Evolutionary conservation across 2,113 vertebrate species (phyloP).

Genomic region (Amphilophus citrinellus): DNA sequence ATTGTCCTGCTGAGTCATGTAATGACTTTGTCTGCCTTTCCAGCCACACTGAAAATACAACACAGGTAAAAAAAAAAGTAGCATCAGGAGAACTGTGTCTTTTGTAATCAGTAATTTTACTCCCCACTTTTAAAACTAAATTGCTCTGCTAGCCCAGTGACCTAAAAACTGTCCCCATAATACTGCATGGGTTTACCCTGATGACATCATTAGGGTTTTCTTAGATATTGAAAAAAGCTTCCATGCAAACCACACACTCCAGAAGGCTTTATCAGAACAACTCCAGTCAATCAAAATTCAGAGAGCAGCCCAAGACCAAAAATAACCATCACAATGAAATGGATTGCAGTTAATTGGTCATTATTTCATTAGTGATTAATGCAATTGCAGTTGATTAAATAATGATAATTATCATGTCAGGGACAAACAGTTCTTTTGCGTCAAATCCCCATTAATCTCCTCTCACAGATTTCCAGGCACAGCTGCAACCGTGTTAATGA

Average conservation of each 20-base stretch:
- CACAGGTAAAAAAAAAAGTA: background rate
- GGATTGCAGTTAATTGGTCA: slow-evolving; percentile 30
- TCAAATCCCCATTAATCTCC: slow-evolving; percentile 51
- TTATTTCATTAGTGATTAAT: slow-evolving; percentile 48
- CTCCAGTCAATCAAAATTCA: slow-evolving; percentile 2
- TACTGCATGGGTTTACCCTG: background rate
- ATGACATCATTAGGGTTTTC: background rate
- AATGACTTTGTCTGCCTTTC: background rate
- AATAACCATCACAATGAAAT: slow-evolving; percentile 18
- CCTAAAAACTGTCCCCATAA: background rate
- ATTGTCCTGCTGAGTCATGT: background rate
- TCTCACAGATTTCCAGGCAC: slow-evolving; percentile 28
- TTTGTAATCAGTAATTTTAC: background rate
- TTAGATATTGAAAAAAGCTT: background rate
- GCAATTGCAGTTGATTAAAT: slow-evolving; percentile 49
- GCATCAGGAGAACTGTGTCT: background rate
- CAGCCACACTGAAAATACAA: background rate
- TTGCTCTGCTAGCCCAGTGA: background rate
- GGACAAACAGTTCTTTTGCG: slow-evolving; percentile 41
- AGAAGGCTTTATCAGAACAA: background rate
- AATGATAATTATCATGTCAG: slow-evolving; percentile 56
- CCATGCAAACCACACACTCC: background rate
- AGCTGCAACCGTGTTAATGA: slow-evolving; percentile 40
- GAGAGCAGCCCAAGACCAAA: background rate
- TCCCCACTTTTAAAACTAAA: background rate